Base-by-base conservation (phyloP, 2,113 vertebrate species). In the Lepidothrix coronata region DNA sequence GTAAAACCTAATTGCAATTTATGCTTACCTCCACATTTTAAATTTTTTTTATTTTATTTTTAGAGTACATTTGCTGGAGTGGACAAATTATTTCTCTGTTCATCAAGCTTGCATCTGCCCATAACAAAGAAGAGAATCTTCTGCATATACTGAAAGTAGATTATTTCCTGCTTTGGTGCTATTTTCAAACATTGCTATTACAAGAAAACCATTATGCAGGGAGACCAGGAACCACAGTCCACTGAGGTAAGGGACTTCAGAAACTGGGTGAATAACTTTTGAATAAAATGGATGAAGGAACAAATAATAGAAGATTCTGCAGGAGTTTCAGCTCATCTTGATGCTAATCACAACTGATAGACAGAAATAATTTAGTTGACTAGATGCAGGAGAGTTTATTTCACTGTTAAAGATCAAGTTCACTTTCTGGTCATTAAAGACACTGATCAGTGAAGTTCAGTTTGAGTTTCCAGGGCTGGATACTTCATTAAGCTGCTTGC, bases 161-260 rank as follows among this genome's bases (percentile, higher is more conserved):
- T 85, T 88, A 66, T 84, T 94, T 96, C 62, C 81, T 97, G 18
- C 54, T 87, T 85, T 70, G 72, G 30, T 88, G 55, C 65, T 96
- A 44, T 68, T 93, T 96, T 44, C 85, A 91, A 33, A 43, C 22
- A 37, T 11, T 65, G 31, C 59, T 76, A 89, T 70, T 83, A 77
- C 54, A 41, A 62, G 27, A 95, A 72, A 63, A 81, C 39, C 59
- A 80, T 18, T 63, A 57, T 66, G 46, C 37, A 93, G 43, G 43
- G 81, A 76, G 48, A 62, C 18, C 21, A 67, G 59, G 25, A 30
- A 4, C 19, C 31, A 39, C 44, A 35, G 33, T 51, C 33, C 39
- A 12, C 19, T 21, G 35, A 79, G 4, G 21, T 37, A 79, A 46
- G 30, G 19, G 61, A 35, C 30, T 66, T 14, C 43, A 77, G 85